Evolutionary conservation across 2,888 invertebrate species (phyloP), one percentile per base, ranked within the genome.

Genomic region (Neuroscelio doddi): DNA sequence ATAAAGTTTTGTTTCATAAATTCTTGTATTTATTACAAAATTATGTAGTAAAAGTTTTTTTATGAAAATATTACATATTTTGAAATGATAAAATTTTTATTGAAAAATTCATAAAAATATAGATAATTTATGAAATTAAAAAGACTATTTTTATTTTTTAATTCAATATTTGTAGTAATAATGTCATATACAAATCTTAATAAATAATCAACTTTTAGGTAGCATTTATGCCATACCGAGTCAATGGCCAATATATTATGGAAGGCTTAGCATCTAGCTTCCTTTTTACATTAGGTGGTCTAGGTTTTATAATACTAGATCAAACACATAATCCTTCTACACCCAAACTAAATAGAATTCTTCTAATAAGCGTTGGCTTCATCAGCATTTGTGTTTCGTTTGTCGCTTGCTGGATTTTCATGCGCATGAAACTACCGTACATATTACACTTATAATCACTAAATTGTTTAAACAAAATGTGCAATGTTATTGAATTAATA

Each of bases 161-260:
- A 15, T 14, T 36, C 15, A 15, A 9, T 36, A 9, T 17, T 10
- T 14, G n/a, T 12, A 58, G 44, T 26, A n/a, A 29, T 34, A 16
- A 1, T 38, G 26, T n/a, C n/a, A n/a, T n/a, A n/a, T n/a, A n/a
- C n/a, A n/a, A n/a, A n/a, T n/a, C n/a, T 45, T 8, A 34, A 27
- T 57, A 47, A 24, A 57, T 67, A 52, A 45, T 53, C n/a, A n/a
- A n/a, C 72, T 84, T 85, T 51, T 79, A 92, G 92, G 93, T 96
- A 3, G 98, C 98, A 0, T 98, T 98, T 81, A 97, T 98, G 97
- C 97, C 97, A 0, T 97, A 97, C 83, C 88, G 98, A 71, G 97
- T 99, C 0, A 99, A 99, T 85, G 98, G 98, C 0, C 98, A 99
- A 83, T 99, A 98, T 82, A 99, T 99, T 55, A 97, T 99, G 97